These are phyloP conservation scores for Stomatorhinus walkeri DNA, from an alignment of 2,797 vertebrate species.

Conservation along the genomic window DNA sequence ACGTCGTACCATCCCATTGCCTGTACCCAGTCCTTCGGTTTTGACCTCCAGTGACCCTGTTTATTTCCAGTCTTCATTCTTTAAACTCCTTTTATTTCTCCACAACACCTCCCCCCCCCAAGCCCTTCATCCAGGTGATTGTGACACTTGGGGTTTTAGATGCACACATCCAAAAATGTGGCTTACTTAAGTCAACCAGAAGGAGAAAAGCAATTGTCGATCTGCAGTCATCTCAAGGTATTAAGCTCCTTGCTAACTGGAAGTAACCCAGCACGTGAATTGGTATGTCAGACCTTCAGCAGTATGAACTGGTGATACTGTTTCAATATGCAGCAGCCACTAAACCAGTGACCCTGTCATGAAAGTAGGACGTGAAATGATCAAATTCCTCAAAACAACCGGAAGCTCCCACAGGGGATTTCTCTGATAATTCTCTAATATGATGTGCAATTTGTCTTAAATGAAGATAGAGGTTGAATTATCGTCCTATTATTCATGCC, in stretches of 20 bases:
- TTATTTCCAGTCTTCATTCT: neutral
- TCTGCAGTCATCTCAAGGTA: neutral
- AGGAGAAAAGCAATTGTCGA: neutral
- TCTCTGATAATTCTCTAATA: neutral
- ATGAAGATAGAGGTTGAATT: neutral
- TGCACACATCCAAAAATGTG: conserved; percentile 14
- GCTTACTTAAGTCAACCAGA: neutral
- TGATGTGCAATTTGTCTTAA: neutral
- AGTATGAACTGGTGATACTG: neutral
- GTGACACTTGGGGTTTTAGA: conserved; percentile 38
- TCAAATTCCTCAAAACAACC: neutral
- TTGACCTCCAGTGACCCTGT: neutral
- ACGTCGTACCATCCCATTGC: neutral
- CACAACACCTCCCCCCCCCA: neutral
- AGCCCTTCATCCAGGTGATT: conserved; percentile 11
- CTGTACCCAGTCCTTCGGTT: neutral
- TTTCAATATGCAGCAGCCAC: neutral
- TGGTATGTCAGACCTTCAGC: neutral
- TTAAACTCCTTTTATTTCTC: neutral
- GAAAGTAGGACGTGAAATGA: neutral
- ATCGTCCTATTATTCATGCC: neutral
- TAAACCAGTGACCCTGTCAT: neutral
- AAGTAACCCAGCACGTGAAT: neutral
- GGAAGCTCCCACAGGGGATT: neutral
- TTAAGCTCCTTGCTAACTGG: neutral